phyloP scores from a whole-genome alignment of 1,140 invertebrate genomes.

The Oreohelix idahoensis region DNA sequence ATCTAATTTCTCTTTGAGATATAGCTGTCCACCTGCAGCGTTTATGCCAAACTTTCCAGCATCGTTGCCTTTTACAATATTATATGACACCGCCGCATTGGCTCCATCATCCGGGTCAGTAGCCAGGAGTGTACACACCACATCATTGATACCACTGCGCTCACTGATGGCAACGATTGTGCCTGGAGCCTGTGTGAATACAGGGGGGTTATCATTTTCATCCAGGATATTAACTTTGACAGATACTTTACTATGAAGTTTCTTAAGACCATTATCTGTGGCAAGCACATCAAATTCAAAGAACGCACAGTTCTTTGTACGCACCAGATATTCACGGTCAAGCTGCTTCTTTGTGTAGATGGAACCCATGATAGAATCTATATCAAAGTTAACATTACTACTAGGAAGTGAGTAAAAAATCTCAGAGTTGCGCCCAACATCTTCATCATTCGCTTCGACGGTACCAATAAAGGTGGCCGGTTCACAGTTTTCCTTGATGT shows the following conservation, averaged over 20 bases:
- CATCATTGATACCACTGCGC: conserved; percentile 80
- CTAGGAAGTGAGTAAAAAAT: conserved; percentile 88
- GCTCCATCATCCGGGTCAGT: conserved; percentile 80
- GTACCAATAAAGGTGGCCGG: conserved; percentile 87
- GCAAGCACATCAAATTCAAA: conserved; percentile 59
- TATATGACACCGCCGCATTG: conserved; percentile 83
- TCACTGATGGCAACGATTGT: conserved; percentile 89
- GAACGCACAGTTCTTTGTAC: conserved; percentile 50
- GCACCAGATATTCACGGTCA: conserved; percentile 65
- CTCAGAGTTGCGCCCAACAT: conserved; percentile 92
- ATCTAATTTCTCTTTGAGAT: conserved; percentile 80
- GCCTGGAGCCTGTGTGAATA: conserved; percentile 80
- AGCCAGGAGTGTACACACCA: conserved; percentile 84
- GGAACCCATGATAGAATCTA: conserved; percentile 88
- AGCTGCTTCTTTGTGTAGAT: conserved; percentile 82
- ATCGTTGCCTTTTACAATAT: conserved; percentile 80
- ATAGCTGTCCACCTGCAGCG: conserved; percentile 56
- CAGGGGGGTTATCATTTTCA: conserved; percentile 93
- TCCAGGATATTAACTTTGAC: conserved; percentile 83
- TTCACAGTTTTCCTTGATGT: conserved; percentile 87
- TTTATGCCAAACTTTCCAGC: conserved; percentile 71
- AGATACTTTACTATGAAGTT: conserved; percentile 75
- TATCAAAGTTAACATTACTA: conserved; percentile 87
- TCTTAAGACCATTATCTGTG: conserved; percentile 58
- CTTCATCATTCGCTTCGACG: conserved; percentile 90